These are phyloP conservation scores for Pelecanus crispus DNA, from an alignment of 2,113 vertebrate species.

Conservation along the genomic window DNA sequence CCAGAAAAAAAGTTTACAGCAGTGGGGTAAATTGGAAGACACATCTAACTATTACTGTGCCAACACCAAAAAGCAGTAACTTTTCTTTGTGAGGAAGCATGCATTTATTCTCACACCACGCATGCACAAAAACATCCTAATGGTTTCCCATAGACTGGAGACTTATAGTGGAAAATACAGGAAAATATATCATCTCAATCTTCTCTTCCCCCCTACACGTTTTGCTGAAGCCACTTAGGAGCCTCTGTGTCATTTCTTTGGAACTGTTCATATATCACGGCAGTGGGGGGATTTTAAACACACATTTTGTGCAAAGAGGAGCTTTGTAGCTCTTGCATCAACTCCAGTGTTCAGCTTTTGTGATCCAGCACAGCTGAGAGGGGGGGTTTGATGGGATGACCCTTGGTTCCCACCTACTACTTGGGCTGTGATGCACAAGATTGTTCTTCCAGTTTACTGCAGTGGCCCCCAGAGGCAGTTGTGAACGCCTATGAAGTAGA, in stretches of 20 bases:
- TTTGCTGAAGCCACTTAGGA: neutral
- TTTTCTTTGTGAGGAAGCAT: neutral
- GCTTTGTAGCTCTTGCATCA: neutral
- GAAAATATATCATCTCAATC: neutral
- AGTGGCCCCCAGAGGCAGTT: neutral
- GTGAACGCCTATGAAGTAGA: neutral
- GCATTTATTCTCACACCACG: neutral
- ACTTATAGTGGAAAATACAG: neutral
- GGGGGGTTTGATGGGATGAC: neutral
- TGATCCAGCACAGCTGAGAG: neutral
- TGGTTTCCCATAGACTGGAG: neutral
- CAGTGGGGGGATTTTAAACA: neutral
- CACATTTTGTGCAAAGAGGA: neutral
- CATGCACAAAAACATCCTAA: neutral
- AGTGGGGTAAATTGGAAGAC: neutral
- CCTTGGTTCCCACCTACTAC: neutral
- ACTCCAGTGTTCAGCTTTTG: neutral
- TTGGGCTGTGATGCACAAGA: neutral
- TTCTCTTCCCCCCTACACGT: neutral
- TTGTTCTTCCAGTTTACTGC: neutral
- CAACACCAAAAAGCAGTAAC: neutral
- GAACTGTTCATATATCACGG: fast-evolving
- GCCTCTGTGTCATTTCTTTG: neutral
- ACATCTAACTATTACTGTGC: neutral
- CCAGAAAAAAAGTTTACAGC: neutral